These are phyloP conservation scores for Colletes latitarsis DNA, from an alignment of 1,140 invertebrate genomes.

Conservation along the genomic window DNA sequence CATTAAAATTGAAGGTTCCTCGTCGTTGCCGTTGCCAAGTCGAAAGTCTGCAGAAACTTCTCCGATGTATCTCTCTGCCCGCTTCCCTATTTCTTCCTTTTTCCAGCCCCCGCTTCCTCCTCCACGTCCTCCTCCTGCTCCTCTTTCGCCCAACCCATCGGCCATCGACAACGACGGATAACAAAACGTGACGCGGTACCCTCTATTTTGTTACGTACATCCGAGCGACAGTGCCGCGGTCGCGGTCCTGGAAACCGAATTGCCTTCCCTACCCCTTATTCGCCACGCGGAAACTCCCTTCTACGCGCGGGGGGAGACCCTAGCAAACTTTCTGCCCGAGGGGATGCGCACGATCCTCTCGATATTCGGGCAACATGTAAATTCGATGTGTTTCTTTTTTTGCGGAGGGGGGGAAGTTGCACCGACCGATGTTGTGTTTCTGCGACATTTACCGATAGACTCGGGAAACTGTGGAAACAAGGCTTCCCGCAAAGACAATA, in stretches of 20 bases:
- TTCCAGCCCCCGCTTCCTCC: not conserved
- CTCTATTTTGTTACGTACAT: constrained; percentile 35
- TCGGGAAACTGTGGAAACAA: constrained; percentile 15
- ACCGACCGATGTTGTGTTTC: not conserved
- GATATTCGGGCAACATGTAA: constrained; percentile 34
- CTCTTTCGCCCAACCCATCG: too few relatives aligned
- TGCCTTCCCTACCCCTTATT: not conserved
- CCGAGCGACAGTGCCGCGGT: constrained; percentile 14
- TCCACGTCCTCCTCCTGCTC: not conserved
- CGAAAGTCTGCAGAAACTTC: constrained; percentile 57
- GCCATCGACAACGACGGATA: constrained; percentile 10
- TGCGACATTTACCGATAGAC: not conserved
- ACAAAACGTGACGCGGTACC: constrained; percentile 33
- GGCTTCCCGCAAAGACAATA: not conserved
- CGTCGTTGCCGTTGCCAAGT: constrained; percentile 55
- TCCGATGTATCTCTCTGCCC: constrained; percentile 19
- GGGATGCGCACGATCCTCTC: constrained; percentile 11
- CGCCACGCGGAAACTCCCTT: not conserved
- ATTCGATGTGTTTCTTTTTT: constrained; percentile 7
- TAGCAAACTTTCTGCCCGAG: constrained; percentile 25
- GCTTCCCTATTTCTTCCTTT: not conserved
- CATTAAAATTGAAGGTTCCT: constrained; percentile 67
- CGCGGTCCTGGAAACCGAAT: constrained; percentile 29
- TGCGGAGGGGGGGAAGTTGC: not conserved
- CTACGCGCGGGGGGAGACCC: not conserved